phyloP scores from a whole-genome alignment of 23 tunicate genomes.

The Ciona savignyi region DNA sequence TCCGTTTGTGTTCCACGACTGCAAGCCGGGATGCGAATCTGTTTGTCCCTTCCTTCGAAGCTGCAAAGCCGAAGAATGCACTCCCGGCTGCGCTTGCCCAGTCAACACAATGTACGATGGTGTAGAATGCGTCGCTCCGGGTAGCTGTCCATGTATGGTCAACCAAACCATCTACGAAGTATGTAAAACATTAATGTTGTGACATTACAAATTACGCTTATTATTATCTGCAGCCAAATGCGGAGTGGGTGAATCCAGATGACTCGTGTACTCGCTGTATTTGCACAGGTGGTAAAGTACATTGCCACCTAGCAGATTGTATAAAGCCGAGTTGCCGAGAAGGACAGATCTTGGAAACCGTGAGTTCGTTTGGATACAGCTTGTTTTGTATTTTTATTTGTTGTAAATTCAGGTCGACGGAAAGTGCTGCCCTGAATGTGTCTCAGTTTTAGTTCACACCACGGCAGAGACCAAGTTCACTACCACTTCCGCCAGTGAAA shows the following conservation, averaged over 20 bases:
- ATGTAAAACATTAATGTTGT: background rate
- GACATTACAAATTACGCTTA: background rate
- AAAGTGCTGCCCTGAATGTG: constrained; percentile 34
- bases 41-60: constrained; percentile 49
- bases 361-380: no score
- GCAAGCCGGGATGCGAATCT: constrained; percentile 31
- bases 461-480: no score
- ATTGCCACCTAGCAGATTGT: constrained; percentile 64
- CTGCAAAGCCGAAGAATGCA: constrained; percentile 31
- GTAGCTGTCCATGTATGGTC: constrained; percentile 64
- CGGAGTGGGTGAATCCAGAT: constrained; percentile 32
- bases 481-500: background rate
- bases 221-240: constrained; percentile 23
- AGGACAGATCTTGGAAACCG: background rate
- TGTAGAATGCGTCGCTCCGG: constrained; percentile 49
- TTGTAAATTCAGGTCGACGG: background rate
- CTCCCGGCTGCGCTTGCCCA: constrained; percentile 68
- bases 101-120: constrained; percentile 69
- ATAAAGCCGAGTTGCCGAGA: background rate
- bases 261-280: constrained; percentile 53
- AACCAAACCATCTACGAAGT: constrained; percentile 53
- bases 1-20: constrained; percentile 60
- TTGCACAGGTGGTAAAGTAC: constrained; percentile 41
- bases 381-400: no score
- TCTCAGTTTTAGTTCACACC: background rate